These are phyloP conservation scores for Drosophila elegans DNA, from an alignment of 1,140 invertebrate species.

Conservation along the genomic window DNA sequence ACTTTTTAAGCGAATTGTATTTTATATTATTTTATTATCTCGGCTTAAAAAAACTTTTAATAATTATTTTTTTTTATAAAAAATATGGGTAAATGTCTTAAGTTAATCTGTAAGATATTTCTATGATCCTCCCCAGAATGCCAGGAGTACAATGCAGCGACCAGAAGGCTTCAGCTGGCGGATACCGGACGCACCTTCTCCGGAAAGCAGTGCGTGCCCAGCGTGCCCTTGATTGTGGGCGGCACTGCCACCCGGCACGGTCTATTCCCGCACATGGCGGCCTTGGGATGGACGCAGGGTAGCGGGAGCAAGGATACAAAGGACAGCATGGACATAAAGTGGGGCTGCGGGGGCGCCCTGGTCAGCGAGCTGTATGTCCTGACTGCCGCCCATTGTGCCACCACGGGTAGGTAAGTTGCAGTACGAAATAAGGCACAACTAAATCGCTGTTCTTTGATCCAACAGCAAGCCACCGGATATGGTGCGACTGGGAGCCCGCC, in stretches of 20 bases:
- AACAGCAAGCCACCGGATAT: conserved; percentile 79
- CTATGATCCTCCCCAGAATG: conserved; percentile 55
- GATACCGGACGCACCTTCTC: conserved; percentile 58
- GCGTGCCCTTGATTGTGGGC: conserved; percentile 86
- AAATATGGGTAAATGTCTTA: no score
- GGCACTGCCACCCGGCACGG: conserved; percentile 84
- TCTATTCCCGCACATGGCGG: conserved; percentile 88
- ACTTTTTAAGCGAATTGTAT: no score
- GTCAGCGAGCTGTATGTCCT: conserved; percentile 86
- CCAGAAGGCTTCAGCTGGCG: conserved; percentile 53
- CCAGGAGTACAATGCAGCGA: conserved; percentile 69
- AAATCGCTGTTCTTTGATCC: conserved; percentile 2
- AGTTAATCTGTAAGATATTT: no score
- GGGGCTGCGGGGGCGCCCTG: conserved; percentile 85
- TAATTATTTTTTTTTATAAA: no score
- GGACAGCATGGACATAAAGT: conserved; percentile 59
- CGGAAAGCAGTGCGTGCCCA: conserved; percentile 72
- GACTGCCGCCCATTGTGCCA: conserved; percentile 86
- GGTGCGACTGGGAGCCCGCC: conserved; percentile 66
- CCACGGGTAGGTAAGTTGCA: conserved; percentile 74
- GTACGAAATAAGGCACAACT: background rate
- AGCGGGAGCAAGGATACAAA: conserved; percentile 14
- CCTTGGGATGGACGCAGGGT: conserved; percentile 75
- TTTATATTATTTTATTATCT: no score
- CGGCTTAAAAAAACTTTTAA: no score